Conservation (phyloP, 2,888 invertebrate genomes). For the Platycheirus rosarum region DNA sequence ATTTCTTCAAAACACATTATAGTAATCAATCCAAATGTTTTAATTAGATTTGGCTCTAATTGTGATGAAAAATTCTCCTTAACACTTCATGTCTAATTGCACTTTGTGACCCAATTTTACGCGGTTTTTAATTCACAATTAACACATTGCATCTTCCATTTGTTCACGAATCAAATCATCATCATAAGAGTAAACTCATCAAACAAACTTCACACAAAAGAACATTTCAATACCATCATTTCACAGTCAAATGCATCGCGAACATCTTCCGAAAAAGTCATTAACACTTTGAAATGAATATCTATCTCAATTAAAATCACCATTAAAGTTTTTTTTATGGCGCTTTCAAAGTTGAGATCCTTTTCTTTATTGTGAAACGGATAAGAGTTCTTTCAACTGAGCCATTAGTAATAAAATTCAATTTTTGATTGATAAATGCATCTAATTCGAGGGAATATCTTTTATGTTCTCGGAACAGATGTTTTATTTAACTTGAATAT, state of each 20-base stretch:
- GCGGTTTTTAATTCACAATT: constrained; percentile 19
- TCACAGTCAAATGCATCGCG: constrained; percentile 13
- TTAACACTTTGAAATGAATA: constrained; percentile 51
- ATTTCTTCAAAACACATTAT: no score
- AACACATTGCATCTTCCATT: constrained; percentile 42
- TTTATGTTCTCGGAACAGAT: constrained; percentile 7
- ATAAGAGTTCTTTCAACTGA: not conserved
- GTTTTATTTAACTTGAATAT: not conserved
- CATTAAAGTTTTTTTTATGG: constrained; percentile 53
- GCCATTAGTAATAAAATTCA: constrained; percentile 1
- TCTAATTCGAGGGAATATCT: constrained; percentile 14
- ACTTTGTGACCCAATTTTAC: constrained; percentile 36
- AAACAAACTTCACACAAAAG: constrained; percentile 16
- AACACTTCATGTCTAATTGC: constrained; percentile 18
- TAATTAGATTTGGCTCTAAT: not conserved
- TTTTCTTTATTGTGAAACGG: not conserved
- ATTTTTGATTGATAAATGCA: constrained; percentile 33
- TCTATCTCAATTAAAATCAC: constrained; percentile 39
- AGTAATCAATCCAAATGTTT: no score
- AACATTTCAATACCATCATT: not conserved
- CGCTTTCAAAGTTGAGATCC: constrained; percentile 20
- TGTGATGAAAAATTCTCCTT: not conserved
- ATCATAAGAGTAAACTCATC: constrained; percentile 34
- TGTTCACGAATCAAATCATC: constrained; percentile 34
- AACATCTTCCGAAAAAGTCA: constrained; percentile 32